phyloP scores from a whole-genome alignment of 2,797 vertebrate species.

The Gymnoscopelus microlampas region DNA sequence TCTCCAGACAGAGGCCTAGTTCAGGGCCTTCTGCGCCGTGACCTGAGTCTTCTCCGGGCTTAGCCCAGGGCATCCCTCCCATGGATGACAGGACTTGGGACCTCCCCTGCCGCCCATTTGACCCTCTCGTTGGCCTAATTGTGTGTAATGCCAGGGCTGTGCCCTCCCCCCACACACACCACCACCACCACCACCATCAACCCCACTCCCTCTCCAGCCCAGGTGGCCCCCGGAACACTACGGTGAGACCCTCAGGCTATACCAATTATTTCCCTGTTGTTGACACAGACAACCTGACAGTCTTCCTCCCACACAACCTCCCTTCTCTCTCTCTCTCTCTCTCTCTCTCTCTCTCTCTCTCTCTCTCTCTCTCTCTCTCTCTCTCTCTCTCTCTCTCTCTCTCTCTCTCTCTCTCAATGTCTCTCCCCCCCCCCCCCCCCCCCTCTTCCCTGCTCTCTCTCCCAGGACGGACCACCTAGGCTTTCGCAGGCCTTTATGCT shows the following conservation, averaged over 20 bases:
- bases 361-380: slow-evolving; percentile 34
- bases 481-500: slow-evolving; percentile 48
- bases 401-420: slow-evolving; percentile 47
- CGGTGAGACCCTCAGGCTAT: slow-evolving; percentile 49
- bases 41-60: slow-evolving; percentile 49
- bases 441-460: slow-evolving; percentile 47
- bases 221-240: slow-evolving; percentile 34
- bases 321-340: slow-evolving; percentile 53
- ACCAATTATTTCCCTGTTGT: slow-evolving; percentile 78
- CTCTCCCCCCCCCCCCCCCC: slow-evolving; percentile 57
- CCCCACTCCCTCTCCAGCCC: slow-evolving; percentile 45
- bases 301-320: slow-evolving; percentile 68
- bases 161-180: neutral
- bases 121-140: slow-evolving; percentile 77
- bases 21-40: slow-evolving; percentile 54
- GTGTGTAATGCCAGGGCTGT: slow-evolving; percentile 71
- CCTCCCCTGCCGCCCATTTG: slow-evolving; percentile 67
- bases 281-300: slow-evolving; percentile 78
- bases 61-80: slow-evolving; percentile 58
- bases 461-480: slow-evolving; percentile 77
- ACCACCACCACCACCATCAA: too few relatives aligned
- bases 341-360: slow-evolving; percentile 55
- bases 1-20: slow-evolving; percentile 63
- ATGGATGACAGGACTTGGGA: slow-evolving; percentile 62
- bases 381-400: slow-evolving; percentile 53